A percentile compares a stretch with the other conserved stretches of the same genome.
phyloP scores from a whole-genome alignment of 2,888 invertebrate genomes.

The Xanthorhoe designata region DNA sequence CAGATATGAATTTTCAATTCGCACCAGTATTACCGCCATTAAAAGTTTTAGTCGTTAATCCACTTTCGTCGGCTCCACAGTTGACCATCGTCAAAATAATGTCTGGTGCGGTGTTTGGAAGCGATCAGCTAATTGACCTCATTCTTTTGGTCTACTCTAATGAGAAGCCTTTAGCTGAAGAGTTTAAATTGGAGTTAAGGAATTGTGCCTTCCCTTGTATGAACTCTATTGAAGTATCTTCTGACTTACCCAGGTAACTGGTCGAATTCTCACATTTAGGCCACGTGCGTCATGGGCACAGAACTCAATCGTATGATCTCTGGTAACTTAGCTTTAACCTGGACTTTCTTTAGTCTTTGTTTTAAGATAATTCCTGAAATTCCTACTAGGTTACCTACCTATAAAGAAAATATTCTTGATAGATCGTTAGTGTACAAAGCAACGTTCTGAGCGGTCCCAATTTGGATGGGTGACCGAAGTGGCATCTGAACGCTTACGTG shows the following conservation, averaged over 20 bases:
- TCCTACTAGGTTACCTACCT: no score
- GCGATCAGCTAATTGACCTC: constrained; percentile 61
- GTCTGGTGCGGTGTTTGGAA: constrained; percentile 67
- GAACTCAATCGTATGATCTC: no score
- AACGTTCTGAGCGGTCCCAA: no score
- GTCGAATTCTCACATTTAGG: no score
- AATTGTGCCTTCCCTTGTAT: constrained; percentile 64
- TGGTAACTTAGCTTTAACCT: no score
- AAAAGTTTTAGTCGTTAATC: constrained; percentile 68
- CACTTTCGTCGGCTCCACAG: constrained; percentile 60
- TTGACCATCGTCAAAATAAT: constrained; percentile 66
- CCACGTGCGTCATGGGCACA: no score
- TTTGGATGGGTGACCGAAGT: no score
- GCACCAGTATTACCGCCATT: constrained; percentile 52
- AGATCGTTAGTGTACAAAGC: no score
- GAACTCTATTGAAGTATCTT: constrained; percentile 61
- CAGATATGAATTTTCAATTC: constrained; percentile 67
- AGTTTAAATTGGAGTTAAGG: constrained; percentile 60
- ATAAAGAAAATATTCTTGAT: no score
- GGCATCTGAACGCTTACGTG: no score
- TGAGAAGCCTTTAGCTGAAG: constrained; percentile 58
- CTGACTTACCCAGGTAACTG: constrained; percentile 69
- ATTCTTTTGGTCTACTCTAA: constrained; percentile 67
- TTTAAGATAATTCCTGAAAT: no score
- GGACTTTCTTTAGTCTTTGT: no score